Percentiles rank a stretch among this genome's conserved stretches.
Evolutionary conservation across 2,113 vertebrate genomes (phyloP).

Genomic region (Chaenocephalus aceratus): DNA sequence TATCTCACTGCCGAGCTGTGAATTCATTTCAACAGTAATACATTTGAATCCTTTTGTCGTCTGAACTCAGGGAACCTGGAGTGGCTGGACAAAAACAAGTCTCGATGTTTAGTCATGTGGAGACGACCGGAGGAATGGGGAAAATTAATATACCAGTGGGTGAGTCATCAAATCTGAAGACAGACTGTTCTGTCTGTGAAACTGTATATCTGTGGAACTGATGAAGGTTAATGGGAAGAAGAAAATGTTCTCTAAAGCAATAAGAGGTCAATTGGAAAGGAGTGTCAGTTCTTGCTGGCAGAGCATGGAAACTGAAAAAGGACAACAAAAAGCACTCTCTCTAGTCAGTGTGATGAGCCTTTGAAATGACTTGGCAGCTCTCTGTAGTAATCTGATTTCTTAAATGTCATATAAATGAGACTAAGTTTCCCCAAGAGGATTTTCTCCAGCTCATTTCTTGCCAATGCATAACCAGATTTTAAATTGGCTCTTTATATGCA

Average conservation of each 20-base stretch:
- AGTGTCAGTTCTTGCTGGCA: no score
- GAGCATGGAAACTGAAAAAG: background rate
- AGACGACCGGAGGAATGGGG: slow-evolving; percentile 97
- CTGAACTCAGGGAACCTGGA: slow-evolving; percentile 91
- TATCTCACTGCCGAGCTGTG: background rate
- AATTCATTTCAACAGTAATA: no score
- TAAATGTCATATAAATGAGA: background rate
- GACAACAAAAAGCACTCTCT: no score
- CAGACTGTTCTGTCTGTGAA: background rate
- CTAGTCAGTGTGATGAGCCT: no score
- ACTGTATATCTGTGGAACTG: background rate
- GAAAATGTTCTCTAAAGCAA: slow-evolving; percentile 21
- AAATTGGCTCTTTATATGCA: background rate
- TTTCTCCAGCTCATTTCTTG: background rate
- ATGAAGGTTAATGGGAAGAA: slow-evolving; percentile 4
- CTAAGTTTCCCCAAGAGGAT: background rate
- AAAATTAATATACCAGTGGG: slow-evolving; percentile 98
- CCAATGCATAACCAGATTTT: background rate
- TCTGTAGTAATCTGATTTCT: background rate
- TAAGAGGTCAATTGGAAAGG: no score
- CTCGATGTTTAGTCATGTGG: slow-evolving; percentile 98
- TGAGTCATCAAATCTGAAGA: slow-evolving; percentile 76
- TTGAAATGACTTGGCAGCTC: background rate
- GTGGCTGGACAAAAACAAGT: slow-evolving; percentile 98
- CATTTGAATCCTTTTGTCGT: slow-evolving; percentile 6